Percentiles rank a stretch among this genome's conserved stretches.
Evolutionary conservation across 2,888 invertebrate genomes (phyloP).

Genomic region (Megastigmus dorsalis): DNA sequence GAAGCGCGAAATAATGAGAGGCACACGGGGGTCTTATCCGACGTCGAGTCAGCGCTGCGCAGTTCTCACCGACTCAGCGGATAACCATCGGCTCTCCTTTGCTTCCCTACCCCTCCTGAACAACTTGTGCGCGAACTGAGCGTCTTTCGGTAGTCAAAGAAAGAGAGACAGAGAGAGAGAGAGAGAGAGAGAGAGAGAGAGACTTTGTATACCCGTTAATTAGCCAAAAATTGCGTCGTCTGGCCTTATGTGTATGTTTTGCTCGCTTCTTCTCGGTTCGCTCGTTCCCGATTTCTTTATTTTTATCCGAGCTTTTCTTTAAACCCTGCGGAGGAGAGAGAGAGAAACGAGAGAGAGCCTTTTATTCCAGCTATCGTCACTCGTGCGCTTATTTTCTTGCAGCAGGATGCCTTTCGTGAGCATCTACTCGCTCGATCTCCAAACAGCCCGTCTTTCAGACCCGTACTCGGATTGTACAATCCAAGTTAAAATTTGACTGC

Average conservation of each 20-base stretch:
- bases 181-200: background rate
- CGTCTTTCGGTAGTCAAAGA: conserved; percentile 24
- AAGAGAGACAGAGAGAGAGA: background rate
- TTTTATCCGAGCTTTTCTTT: conserved; percentile 2
- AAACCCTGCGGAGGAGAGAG: background rate
- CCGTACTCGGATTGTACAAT: conserved; percentile 7
- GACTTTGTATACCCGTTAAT: conserved; percentile 67
- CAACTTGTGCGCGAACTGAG: background rate
- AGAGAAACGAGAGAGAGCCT: background rate
- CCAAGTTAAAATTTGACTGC: background rate
- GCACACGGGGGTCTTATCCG: conserved; percentile 55
- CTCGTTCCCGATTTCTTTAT: background rate
- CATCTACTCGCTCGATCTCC: conserved; percentile 37
- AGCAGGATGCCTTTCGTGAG: too few relatives aligned
- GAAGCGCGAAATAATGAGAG: conserved; percentile 65
- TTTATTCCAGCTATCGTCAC: conserved; percentile 16
- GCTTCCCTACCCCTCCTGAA: background rate
- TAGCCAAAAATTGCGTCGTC: conserved; percentile 66
- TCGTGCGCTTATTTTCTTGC: conserved; percentile 31
- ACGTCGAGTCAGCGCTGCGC: conserved; percentile 45
- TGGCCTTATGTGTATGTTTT: too few relatives aligned
- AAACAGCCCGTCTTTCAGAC: conserved; percentile 24
- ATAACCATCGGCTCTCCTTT: conserved; percentile 66
- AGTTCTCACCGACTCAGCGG: conserved; percentile 60
- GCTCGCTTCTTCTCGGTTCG: conserved; percentile 12